These are phyloP conservation scores for Odontocolon sp. DNA, from an alignment of 2,888 invertebrate genomes.

Conservation along the genomic window DNA sequence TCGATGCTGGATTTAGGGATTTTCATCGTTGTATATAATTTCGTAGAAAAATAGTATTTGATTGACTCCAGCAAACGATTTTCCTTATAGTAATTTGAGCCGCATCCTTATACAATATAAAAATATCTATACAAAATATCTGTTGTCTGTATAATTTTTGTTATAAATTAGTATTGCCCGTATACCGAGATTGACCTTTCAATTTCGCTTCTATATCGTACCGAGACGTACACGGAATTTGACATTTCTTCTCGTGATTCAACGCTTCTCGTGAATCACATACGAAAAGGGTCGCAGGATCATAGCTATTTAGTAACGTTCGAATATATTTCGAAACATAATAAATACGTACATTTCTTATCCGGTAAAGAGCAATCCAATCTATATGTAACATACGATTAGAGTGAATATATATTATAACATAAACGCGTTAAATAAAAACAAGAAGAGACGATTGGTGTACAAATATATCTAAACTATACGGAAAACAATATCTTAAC, in stretches of 20 bases:
- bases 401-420: background rate
- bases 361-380: background rate
- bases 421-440: background rate
- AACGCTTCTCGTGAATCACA: slow-evolving; percentile 27
- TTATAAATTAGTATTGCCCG: slow-evolving; percentile 14
- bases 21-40: slow-evolving; percentile 30
- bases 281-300: slow-evolving; percentile 24
- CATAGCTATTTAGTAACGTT: background rate
- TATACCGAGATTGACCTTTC: slow-evolving; percentile 34
- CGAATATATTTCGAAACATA: background rate
- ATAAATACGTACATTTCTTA: background rate
- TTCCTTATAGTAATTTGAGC: slow-evolving; percentile 41
- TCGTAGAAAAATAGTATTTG: slow-evolving; percentile 37
- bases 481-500: slow-evolving; percentile 36
- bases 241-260: slow-evolving; percentile 25
- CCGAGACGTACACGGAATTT: slow-evolving; percentile 18
- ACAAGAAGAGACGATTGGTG: background rate
- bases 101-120: slow-evolving; percentile 20
- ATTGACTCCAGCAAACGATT: slow-evolving; percentile 44
- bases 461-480: background rate
- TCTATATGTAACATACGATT: background rate
- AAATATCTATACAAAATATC: slow-evolving; percentile 40
- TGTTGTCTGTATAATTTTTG: background rate
- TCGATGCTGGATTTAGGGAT: background rate
- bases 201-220: slow-evolving; percentile 1